Conservation (phyloP, 2,113 vertebrate species). For the Hippolais icterina region DNA sequence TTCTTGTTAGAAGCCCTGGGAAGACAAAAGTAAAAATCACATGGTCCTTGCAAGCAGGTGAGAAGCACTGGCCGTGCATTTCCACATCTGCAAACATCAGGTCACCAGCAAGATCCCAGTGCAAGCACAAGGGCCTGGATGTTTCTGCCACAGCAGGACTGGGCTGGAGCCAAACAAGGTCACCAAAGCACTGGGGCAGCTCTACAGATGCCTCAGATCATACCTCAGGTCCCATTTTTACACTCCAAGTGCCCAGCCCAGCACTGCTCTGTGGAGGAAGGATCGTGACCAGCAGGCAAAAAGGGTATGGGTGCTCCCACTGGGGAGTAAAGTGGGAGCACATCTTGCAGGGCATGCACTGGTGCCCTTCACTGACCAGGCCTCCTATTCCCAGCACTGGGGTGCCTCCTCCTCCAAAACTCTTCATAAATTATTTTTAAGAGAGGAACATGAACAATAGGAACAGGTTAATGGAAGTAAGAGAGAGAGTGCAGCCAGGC, state of each 20-base stretch:
- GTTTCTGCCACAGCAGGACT: not conserved
- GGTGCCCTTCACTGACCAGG: not conserved
- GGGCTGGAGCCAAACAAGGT: not conserved
- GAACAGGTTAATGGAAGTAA: not conserved
- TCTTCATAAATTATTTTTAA: not conserved
- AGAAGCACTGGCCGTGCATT: not conserved
- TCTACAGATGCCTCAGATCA: not conserved
- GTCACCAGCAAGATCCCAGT: not conserved
- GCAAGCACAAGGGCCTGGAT: not conserved
- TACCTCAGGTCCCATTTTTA: not conserved
- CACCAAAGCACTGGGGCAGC: not conserved
- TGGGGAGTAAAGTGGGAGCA: not conserved
- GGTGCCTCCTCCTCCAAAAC: not conserved
- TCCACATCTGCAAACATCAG: not conserved
- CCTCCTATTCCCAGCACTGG: not conserved
- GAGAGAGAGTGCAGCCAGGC: not conserved
- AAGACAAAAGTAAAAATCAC: not conserved
- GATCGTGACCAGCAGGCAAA: not conserved
- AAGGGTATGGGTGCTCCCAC: not conserved
- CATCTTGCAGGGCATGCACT: not conserved
- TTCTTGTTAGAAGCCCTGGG: not conserved
- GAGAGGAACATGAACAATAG: not conserved
- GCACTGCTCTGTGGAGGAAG: rapidly evolving
- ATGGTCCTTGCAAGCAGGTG: rapidly evolving
- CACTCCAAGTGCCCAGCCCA: not conserved